phyloP scores from a whole-genome alignment of 2,888 invertebrate genomes.

The Drosophila neutralis region DNA sequence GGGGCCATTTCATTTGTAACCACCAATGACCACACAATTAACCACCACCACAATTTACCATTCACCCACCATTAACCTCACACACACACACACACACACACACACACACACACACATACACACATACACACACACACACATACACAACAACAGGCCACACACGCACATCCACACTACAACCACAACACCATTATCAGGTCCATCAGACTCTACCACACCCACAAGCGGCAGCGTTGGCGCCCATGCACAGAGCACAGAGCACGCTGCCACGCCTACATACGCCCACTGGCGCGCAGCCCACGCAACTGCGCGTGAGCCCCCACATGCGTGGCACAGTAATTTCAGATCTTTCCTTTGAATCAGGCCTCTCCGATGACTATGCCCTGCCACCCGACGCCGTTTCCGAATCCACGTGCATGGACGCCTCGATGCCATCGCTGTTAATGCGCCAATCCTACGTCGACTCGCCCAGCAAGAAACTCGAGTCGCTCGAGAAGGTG shows the following conservation, averaged over 20 bases:
- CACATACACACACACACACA: constrained; percentile 22
- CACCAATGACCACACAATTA: constrained; percentile 36
- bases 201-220: constrained; percentile 65
- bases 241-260: constrained; percentile 55
- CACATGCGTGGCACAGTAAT: constrained; percentile 85
- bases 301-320: constrained; percentile 79
- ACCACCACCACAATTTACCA: constrained; percentile 32
- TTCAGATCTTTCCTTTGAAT: constrained; percentile 95
- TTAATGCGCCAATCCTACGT: constrained; percentile 87
- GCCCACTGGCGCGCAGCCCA: constrained; percentile 66
- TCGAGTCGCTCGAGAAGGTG: constrained; percentile 93
- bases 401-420: constrained; percentile 91
- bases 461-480: constrained; percentile 87
- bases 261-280: constrained; percentile 71
- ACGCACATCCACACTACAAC: constrained; percentile 42
- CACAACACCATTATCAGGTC: constrained; percentile 46
- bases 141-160: constrained; percentile 26
- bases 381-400: constrained; percentile 98
- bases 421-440: constrained; percentile 90
- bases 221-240: constrained; percentile 43
- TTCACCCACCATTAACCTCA: constrained; percentile 39
- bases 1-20: constrained; percentile 24
- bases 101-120: constrained; percentile 29
- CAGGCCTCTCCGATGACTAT: constrained; percentile 97
- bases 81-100: constrained; percentile 29